phyloP scores from a whole-genome alignment of 2,888 invertebrate species.

The Drosophila tanythrix region DNA sequence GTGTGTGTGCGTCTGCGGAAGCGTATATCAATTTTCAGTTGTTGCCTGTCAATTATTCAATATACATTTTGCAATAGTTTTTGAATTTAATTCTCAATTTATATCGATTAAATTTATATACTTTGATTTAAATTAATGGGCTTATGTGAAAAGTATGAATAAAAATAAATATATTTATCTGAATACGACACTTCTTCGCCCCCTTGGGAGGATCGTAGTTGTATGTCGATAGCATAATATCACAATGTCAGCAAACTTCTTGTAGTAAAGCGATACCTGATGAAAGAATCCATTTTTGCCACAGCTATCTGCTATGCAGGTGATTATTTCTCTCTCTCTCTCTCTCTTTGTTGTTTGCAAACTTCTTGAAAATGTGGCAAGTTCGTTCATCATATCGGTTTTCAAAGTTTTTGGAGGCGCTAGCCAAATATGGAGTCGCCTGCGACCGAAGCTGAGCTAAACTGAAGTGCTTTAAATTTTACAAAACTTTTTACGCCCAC shows the following conservation, averaged over 20 bases:
- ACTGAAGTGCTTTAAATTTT: conserved; percentile 53
- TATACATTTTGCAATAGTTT: neutral
- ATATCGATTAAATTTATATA: neutral
- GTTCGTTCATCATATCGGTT: conserved; percentile 22
- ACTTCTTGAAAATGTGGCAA: conserved; percentile 9
- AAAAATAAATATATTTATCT: neutral
- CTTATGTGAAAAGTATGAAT: neutral
- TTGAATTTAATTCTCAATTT: neutral
- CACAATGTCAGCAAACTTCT: neutral
- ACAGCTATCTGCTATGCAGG: neutral
- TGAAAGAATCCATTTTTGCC: neutral
- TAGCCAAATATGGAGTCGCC: conserved; percentile 4
- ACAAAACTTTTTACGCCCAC: conserved; percentile 31
- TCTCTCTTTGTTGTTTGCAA: neutral
- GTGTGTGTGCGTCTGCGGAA: neutral
- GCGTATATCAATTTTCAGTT: conserved; percentile 27
- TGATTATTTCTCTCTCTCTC: too few relatives aligned
- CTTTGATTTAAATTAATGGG: neutral
- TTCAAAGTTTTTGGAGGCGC: neutral
- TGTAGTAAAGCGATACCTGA: neutral
- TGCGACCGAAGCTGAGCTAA: conserved; percentile 17
- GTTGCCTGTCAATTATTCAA: conserved; percentile 6
- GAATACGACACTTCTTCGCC: neutral
- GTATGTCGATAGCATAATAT: neutral
- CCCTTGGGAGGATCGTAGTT: neutral